Conservation (phyloP, 2,113 vertebrate species). For the Nematolebias whitei region DNA sequence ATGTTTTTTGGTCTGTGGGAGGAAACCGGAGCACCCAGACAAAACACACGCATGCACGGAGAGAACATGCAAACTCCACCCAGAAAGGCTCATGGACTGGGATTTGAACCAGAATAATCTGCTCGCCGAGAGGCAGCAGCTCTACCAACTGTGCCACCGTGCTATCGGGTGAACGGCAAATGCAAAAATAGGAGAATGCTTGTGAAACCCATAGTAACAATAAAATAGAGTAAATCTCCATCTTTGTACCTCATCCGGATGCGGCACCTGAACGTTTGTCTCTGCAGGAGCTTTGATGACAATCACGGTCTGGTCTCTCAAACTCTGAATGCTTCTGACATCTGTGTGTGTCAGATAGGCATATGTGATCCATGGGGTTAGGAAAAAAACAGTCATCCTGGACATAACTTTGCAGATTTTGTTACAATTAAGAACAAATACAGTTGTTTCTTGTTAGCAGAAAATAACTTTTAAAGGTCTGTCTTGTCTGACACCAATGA, state of each 20-base stretch:
- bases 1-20: no score
- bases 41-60: no score
- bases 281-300: conserved; percentile 94
- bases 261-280: conserved; percentile 93
- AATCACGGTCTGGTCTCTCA: conserved; percentile 94
- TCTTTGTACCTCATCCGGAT: conserved; percentile 89
- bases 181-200: no score
- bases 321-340: conserved; percentile 86
- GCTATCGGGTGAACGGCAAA: no score
- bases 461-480: not conserved
- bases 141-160: no score
- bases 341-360: conserved; percentile 95
- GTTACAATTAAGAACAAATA: no score
- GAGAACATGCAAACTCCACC: no score
- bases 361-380: conserved; percentile 84
- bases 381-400: conserved; percentile 42
- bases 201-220: not conserved
- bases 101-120: no score
- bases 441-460: not conserved
- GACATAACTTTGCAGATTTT: not conserved
- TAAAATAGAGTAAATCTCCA: not conserved
- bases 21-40: no score
- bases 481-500: not conserved
- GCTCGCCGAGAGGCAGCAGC: no score
- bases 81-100: no score